Evolutionary conservation across 2,113 vertebrate species (phyloP), one percentile per base, ranked within the genome.

Genomic region (Miniopterus natalensis): DNA sequence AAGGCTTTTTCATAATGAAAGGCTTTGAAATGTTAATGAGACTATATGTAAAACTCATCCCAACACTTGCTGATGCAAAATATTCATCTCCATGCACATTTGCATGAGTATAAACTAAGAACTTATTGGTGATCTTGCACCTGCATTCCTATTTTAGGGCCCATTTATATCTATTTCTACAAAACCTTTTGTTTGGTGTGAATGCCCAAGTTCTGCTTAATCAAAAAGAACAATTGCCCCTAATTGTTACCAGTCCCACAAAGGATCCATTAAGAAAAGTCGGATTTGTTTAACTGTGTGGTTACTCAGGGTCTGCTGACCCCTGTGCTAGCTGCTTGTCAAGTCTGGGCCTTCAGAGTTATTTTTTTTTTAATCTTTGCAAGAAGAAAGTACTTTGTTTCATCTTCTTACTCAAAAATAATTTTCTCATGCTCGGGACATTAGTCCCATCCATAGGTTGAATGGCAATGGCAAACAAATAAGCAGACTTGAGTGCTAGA

Each of bases 21-120:
- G 78, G 36, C 94, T 97, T 96, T 98, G 94, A 98, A 95, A 97
- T 98, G 94, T 95, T 97, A 95, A 94, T 95, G 96, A 94, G 94
- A 94, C 94, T 95, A 25, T 95, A 96, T 92, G 95, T 92, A 96
- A 95, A 96, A 77, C 11, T 73, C 87, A 90, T 92, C 51, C 86
- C 25, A 42, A 55, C 78, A 70, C 63, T 93, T 96, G 95, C 95
- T 95, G 97, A 97, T 86, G 92, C 95, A 71, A 91, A 81, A 74
- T 81, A 59, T 95, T 96, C 88, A 66, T 96, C 92, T 87, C 61
- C 55, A 59, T 88, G 90, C 79, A 86, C 57, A 97, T 95, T 97
- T 94, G 93, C 88, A 68, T 95, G 81, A 86, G 40, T 86, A 73
- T 94, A 83, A 96, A 80, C 85, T 79, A 42, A 10, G 95, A 96